Conservation (phyloP, 2,113 vertebrate genomes). For the Anoplopoma fimbria region DNA sequence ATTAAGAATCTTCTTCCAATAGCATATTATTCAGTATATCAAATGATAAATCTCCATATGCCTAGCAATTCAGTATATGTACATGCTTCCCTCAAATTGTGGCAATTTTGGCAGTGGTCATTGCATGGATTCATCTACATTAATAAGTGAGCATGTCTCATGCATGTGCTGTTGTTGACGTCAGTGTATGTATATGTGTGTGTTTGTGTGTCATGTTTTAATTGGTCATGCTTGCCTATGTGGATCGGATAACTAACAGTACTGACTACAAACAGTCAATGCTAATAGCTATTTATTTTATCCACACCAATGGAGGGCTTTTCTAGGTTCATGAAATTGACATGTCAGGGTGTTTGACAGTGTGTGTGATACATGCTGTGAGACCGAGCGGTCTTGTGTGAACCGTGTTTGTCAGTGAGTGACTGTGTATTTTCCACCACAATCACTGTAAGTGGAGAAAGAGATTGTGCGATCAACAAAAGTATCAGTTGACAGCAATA, state of each 20-base stretch:
- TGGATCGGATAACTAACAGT: background rate
- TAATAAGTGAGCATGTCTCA: background rate
- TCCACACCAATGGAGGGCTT: conserved; percentile 4
- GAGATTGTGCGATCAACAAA: conserved; percentile 56
- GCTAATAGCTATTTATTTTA: background rate
- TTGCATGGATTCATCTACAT: background rate
- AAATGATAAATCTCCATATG: background rate
- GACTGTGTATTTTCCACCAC: conserved; percentile 37
- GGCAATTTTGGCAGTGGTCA: background rate
- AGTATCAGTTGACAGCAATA: conserved; percentile 58
- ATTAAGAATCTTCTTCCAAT: background rate
- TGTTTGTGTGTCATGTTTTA: background rate
- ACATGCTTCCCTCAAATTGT: background rate
- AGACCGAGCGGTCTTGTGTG: background rate
- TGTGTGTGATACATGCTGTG: background rate
- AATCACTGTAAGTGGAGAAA: conserved; percentile 40
- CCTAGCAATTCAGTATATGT: background rate
- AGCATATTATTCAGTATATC: background rate
- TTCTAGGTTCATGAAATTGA: background rate
- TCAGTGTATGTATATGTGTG: background rate
- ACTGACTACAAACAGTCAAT: background rate
- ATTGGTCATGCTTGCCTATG: background rate
- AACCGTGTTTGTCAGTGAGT: conserved; percentile 21
- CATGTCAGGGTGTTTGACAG: conserved; percentile 1
- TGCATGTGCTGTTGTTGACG: background rate